These are phyloP conservation scores for Pachyuromys duprasi DNA, from an alignment of 2,797 vertebrate genomes.

Conservation along the genomic window DNA sequence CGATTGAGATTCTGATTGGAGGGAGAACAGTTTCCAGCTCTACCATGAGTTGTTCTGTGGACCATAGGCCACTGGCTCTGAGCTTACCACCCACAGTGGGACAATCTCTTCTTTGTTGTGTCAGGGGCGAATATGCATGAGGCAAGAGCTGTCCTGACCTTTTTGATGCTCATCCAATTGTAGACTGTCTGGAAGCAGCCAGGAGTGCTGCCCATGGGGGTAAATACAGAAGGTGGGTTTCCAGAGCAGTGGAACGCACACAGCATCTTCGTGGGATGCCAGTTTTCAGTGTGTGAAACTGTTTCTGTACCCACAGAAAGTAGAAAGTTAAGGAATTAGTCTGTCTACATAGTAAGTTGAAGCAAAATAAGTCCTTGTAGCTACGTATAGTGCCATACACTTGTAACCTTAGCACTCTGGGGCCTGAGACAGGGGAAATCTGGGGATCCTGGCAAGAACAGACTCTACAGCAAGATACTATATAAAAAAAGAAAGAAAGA, in stretches of 20 bases:
- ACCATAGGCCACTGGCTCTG: background rate
- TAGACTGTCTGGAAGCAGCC: background rate
- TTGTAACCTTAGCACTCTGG: background rate
- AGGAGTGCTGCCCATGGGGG: rapidly evolving
- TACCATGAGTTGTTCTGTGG: background rate
- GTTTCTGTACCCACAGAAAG: background rate
- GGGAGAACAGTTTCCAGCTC: background rate
- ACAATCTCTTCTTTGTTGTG: slow-evolving; percentile 39
- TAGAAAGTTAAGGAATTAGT: background rate
- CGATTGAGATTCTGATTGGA: background rate
- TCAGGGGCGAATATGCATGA: background rate
- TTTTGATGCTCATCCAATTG: background rate
- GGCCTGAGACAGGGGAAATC: background rate
- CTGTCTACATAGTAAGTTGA: background rate
- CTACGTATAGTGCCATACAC: background rate
- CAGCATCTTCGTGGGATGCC: background rate
- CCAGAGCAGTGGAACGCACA: rapidly evolving
- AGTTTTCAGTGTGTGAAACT: background rate
- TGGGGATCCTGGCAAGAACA: background rate
- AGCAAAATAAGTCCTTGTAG: background rate
- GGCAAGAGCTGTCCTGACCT: too few relatives aligned
- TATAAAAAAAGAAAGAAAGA: background rate
- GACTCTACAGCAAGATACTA: background rate
- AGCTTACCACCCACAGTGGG: background rate
- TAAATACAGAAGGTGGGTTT: background rate